Evolutionary conservation across 1,140 invertebrate species (phyloP).

Genomic region (Telenomus remus): DNA sequence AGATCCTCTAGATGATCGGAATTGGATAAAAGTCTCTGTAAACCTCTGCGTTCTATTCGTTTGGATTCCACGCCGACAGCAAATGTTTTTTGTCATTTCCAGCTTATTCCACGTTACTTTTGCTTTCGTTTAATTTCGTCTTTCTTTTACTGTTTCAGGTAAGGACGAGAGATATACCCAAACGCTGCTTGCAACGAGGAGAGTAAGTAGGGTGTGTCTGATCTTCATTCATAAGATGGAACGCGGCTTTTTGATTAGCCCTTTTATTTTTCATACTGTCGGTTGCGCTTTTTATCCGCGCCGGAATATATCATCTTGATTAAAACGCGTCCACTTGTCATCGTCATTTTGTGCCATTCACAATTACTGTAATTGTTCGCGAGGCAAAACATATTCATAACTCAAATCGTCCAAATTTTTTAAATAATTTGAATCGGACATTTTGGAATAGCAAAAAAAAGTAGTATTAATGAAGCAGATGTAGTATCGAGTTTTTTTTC

Average conservation of each 20-base stretch:
- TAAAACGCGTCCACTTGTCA: neutral
- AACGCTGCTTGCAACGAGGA: constrained; percentile 37
- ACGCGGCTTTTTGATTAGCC: constrained; percentile 37
- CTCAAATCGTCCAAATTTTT: too few species aligned
- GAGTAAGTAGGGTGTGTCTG: constrained; percentile 58
- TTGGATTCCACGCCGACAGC: constrained; percentile 28
- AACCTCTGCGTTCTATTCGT: constrained; percentile 5
- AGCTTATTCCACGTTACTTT: constrained; percentile 39
- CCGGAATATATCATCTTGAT: neutral
- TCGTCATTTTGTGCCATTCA: neutral
- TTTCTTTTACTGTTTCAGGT: constrained; percentile 67
- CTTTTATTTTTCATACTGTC: constrained; percentile 5
- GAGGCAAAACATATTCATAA: too few species aligned
- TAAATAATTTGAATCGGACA: too few species aligned
- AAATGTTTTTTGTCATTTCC: constrained; percentile 54
- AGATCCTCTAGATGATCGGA: constrained; percentile 31
- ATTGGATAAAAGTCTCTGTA: constrained; percentile 43
- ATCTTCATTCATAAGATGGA: constrained; percentile 49
- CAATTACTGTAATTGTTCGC: too few species aligned
- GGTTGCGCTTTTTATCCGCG: neutral
- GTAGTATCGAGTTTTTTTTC: too few species aligned
- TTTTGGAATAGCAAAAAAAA: neutral
- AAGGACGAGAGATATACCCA: constrained; percentile 53
- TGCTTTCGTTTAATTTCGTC: constrained; percentile 39
- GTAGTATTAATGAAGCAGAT: too few species aligned